Base-by-base conservation (phyloP, 2,797 vertebrate species). In the Platyrinchus mystaceus region DNA sequence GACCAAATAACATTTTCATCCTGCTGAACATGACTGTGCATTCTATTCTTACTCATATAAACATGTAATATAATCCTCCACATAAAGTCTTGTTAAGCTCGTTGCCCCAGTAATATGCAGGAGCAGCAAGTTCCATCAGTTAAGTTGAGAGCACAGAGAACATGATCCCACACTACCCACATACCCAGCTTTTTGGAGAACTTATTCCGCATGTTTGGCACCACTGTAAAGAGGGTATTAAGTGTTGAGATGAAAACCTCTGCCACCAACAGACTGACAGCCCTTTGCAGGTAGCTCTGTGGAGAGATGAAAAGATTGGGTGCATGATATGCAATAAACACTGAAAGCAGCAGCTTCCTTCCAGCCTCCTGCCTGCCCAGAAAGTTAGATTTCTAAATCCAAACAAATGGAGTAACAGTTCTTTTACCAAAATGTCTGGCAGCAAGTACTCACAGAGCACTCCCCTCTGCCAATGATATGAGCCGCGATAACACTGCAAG, bases 151-250 rank as follows among this genome's bases (percentile, higher is more conserved):
- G 66, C 64, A 89, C n/a, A 74, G 71, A 76, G 41, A 93, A 93
- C 27, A 68, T 1, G 8, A 80, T 58, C 37, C 66, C 53, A 58
- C 53, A 41, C 49, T 55, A 58, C 19, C 28, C 37, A 32, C 98
- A 97, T 97, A 99, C 99, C 99, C 14, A 99, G 98, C 91, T 99
- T 99, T 79, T 94, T 97, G 87, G 98, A 98, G 96, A 99, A 99
- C 73, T 95, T 97, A 43, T 98, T 97, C 97, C 96, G 98, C 96
- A 98, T 97, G 55, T 97, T 96, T 10, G 99, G 99, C 77, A 98
- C 94, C 43, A 99, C 97, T 77, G 91, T 93, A 89, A 99, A 99
- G 96, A 99, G 98, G 68, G 87, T 98, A 56, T 96, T 98, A 12
- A 99, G 97, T 78, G 98, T 83, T 12, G 98, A 98, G 94, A 99